Evolutionary conservation across 2,888 invertebrate species (phyloP).

Genomic region (Nomada fucata): DNA sequence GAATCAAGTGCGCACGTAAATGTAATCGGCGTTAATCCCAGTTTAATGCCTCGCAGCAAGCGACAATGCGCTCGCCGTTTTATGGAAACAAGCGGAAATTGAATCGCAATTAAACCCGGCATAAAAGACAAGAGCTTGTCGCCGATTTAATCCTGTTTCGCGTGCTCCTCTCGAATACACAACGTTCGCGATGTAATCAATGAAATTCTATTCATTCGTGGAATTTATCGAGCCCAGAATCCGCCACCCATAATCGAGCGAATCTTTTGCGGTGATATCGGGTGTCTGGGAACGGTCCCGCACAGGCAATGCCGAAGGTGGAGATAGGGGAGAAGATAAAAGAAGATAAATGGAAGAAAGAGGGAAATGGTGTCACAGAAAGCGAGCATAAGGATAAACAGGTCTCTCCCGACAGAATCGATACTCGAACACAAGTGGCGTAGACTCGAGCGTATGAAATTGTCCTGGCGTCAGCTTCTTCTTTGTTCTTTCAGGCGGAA

Average conservation of each 20-base stretch:
- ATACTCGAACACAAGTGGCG: slow-evolving; percentile 29
- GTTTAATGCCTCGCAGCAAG: not conserved
- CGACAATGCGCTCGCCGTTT: not conserved
- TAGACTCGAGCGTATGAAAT: slow-evolving; percentile 31
- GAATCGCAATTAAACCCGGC: not conserved
- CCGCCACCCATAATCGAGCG: no score
- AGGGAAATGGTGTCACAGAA: not conserved
- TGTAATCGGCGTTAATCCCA: not conserved
- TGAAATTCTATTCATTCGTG: no score
- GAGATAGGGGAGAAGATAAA: not conserved
- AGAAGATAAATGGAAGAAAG: not conserved
- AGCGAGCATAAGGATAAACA: slow-evolving; percentile 23
- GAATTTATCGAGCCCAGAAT: no score
- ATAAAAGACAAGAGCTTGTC: not conserved
- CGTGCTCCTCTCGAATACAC: no score
- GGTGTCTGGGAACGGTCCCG: no score
- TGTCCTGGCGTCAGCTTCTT: slow-evolving; percentile 18
- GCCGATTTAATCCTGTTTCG: no score
- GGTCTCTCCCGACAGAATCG: slow-evolving; percentile 22
- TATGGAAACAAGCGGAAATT: not conserved
- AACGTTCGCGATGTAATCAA: no score
- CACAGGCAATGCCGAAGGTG: not conserved
- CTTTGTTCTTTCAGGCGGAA: not conserved
- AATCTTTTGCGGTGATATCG: no score
- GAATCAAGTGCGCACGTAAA: not conserved